Base-by-base conservation (phyloP, 1,140 invertebrate species). In the Hylaeus volcanicus region DNA sequence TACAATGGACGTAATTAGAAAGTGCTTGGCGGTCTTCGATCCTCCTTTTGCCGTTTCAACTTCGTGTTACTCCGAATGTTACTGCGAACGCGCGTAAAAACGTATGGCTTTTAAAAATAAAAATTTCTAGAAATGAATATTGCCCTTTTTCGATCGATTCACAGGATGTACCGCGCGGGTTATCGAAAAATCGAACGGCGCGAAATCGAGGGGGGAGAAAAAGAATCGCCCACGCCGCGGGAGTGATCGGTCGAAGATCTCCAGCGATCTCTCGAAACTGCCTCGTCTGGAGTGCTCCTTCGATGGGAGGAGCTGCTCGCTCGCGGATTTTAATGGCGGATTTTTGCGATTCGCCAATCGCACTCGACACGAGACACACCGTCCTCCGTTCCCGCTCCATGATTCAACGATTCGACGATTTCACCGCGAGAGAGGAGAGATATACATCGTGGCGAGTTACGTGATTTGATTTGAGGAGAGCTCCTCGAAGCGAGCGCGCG, bases 301-400 rank as follows among this genome's bases (percentile, higher is more conserved):
- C 81, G 84, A 90, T 92, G 90, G 91, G 91, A 92, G 91, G 91
- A 92, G 91, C 90, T 86, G 86, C 79, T 86, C 74, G 53, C 53
- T 88, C 87, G 87, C 86, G 88, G 76, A 89, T 90, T 91, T 89
- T 91, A 92, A 92, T 92, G 91, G 91, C 91, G 91, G 91, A 91
- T 91, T 92, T 92, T 92, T 91, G 89, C 88, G 74, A 87, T 82
- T 91, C 88, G 88, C 89, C 90, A 92, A 91, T 92, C 87, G 86
- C 87, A 82, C 81, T 79, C 87, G 83, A 74, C 84, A 81, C 51
- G 41, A 77, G 15, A 69, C 64, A 60, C 73, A 76, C 82, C 73
- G 48, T 80, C 85, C 77, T 72, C 55, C 73, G 73, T 80, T 84
- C 82, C 79, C 76, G 83, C 64, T 82, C 72, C 77, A 26, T 74